phyloP scores from a whole-genome alignment of 92 coral and sea anemone genomes.

The Siderastrea siderea region DNA sequence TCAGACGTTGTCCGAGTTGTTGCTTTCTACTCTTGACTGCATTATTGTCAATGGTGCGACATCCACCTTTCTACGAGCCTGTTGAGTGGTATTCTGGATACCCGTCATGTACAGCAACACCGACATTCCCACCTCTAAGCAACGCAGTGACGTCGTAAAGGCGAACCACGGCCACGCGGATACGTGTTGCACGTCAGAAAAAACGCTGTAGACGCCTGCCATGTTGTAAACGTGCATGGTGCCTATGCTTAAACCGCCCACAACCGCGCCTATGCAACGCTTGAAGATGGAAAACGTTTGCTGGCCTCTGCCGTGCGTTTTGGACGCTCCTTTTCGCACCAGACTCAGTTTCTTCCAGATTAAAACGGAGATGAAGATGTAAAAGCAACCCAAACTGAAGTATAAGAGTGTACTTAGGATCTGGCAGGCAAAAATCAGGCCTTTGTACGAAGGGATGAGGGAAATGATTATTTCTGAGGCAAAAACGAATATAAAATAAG shows the following conservation, averaged over 20 bases:
- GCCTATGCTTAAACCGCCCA: conserved; percentile 65
- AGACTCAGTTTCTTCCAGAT: conserved; percentile 41
- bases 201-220: conserved; percentile 54
- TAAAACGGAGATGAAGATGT: conserved; percentile 41
- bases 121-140: conserved; percentile 75
- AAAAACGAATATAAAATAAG: conserved; percentile 69
- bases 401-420: conserved; percentile 2
- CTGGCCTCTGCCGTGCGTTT: conserved; percentile 11
- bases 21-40: not conserved
- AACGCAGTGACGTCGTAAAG: conserved; percentile 66
- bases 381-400: conserved; percentile 49
- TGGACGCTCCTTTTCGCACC: conserved; percentile 6
- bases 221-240: conserved; percentile 59
- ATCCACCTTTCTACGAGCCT: conserved; percentile 23
- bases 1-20: not conserved
- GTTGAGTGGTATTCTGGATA: not conserved
- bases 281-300: conserved; percentile 34
- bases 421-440: conserved; percentile 69
- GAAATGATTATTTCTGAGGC: conserved; percentile 61
- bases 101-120: conserved; percentile 48
- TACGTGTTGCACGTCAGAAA: conserved; percentile 51
- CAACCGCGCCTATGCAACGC: conserved; percentile 52
- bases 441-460: conserved; percentile 56
- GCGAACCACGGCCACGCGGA: conserved; percentile 89
- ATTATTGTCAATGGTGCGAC: conserved; percentile 57